A percentile compares a stretch with the other conserved stretches of the same genome.
Evolutionary conservation across 2,113 vertebrate species (phyloP).

Genomic region (Myotis brandtii): DNA sequence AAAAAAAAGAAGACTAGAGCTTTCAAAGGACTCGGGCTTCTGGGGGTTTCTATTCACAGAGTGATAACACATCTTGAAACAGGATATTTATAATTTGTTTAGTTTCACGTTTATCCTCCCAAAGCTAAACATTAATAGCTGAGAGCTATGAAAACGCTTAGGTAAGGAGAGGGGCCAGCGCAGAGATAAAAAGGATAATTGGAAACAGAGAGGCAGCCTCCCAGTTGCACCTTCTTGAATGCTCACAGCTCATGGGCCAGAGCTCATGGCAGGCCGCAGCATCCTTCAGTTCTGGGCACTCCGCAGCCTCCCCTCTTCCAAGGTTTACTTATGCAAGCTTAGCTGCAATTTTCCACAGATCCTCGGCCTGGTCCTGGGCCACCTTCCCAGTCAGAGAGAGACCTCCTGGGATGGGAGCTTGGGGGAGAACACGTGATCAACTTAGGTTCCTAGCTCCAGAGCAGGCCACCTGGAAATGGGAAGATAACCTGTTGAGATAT

Average conservation of each 20-base stretch:
- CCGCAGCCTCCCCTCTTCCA: slow-evolving; percentile 55
- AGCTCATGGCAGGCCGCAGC: slow-evolving; percentile 39
- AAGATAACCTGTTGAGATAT: slow-evolving; percentile 68
- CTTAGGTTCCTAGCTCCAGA: slow-evolving; percentile 59
- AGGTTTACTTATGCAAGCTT: slow-evolving; percentile 71
- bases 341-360: slow-evolving; percentile 77
- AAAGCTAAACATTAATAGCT: slow-evolving; percentile 69
- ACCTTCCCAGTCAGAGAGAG: slow-evolving; percentile 67
- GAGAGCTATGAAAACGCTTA: slow-evolving; percentile 75
- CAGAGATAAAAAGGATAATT: slow-evolving; percentile 73
- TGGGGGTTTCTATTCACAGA: slow-evolving; percentile 69
- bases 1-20: neutral
- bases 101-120: slow-evolving; percentile 74
- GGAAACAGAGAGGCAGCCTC: slow-evolving; percentile 70
- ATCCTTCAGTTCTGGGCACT: slow-evolving; percentile 61
- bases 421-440: slow-evolving; percentile 55
- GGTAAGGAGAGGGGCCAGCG: slow-evolving; percentile 64
- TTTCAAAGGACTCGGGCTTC: slow-evolving; percentile 57
- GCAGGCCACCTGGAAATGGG: slow-evolving; percentile 65
- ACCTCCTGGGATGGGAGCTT: slow-evolving; percentile 55
- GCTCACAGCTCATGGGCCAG: slow-evolving; percentile 43
- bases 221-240: slow-evolving; percentile 52
- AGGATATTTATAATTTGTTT: slow-evolving; percentile 77
- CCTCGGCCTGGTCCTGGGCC: slow-evolving; percentile 63
- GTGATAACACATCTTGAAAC: slow-evolving; percentile 77